Percentiles rank a stretch among this genome's conserved stretches.
Evolutionary conservation across 2,797 vertebrate genomes (phyloP).

Genomic region (Periparus ater): DNA sequence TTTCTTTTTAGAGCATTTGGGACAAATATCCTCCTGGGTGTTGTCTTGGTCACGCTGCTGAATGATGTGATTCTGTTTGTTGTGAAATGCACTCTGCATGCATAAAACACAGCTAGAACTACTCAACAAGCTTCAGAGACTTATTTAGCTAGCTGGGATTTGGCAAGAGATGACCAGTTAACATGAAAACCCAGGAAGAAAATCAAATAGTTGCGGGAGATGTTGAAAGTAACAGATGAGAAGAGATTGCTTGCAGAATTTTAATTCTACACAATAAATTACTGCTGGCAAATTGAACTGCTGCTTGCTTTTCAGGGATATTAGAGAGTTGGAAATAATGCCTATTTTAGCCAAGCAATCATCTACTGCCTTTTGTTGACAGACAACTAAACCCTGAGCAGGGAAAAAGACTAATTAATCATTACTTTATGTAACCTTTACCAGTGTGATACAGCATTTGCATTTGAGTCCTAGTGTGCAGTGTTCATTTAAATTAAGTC

Average conservation of each 20-base stretch:
- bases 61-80: background rate
- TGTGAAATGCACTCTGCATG: background rate
- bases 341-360: background rate
- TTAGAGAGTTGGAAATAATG: background rate
- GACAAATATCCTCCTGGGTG: background rate
- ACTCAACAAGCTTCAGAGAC: background rate
- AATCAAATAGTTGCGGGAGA: conserved; percentile 38
- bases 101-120: background rate
- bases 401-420: background rate
- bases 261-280: conserved; percentile 7
- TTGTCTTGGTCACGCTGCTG: background rate
- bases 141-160: background rate
- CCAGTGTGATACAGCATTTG: background rate
- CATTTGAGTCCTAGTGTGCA: background rate
- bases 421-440: conserved; percentile 25
- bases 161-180: conserved; percentile 42
- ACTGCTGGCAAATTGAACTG: conserved; percentile 13
- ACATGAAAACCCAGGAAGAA: conserved; percentile 36
- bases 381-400: background rate
- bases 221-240: conserved; percentile 37
- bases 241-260: conserved; percentile 11
- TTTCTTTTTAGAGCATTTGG: background rate
- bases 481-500: background rate
- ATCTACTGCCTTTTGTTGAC: background rate
- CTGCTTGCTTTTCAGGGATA: background rate